Conservation (phyloP, 2,113 vertebrate species). For the Dicerorhinus sumatrensis region DNA sequence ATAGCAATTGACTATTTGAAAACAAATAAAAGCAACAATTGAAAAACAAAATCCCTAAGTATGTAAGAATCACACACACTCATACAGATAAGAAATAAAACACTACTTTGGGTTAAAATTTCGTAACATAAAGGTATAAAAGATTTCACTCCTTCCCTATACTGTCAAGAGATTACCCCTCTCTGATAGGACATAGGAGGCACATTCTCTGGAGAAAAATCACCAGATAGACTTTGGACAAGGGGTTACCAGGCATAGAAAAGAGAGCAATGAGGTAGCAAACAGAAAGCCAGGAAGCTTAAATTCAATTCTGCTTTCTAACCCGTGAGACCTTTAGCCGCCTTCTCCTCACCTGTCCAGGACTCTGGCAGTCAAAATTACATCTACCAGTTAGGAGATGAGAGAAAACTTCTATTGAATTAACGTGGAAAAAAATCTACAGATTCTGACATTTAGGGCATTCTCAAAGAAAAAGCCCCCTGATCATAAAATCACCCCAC, state of each 20-base stretch:
- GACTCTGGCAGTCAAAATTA: background rate
- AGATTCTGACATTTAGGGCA: background rate
- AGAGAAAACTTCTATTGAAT: background rate
- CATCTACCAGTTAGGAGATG: background rate
- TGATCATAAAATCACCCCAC: background rate
- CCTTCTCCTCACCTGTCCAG: background rate
- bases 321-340: background rate
- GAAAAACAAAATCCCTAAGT: background rate
- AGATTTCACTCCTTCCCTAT: background rate
- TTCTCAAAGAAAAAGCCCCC: background rate
- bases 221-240: background rate
- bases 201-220: background rate
- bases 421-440: background rate
- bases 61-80: background rate
- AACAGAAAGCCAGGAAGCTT: background rate
- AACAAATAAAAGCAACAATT: too few relatives aligned
- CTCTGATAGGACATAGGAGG: background rate
- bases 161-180: background rate
- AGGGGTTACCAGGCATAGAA: background rate
- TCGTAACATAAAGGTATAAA: background rate
- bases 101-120: background rate
- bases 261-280: background rate
- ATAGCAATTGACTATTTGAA: background rate
- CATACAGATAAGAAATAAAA: background rate
- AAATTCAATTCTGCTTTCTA: background rate